These are phyloP conservation scores for Rallus limicola DNA, from an alignment of 2,113 vertebrate species.

Conservation along the genomic window DNA sequence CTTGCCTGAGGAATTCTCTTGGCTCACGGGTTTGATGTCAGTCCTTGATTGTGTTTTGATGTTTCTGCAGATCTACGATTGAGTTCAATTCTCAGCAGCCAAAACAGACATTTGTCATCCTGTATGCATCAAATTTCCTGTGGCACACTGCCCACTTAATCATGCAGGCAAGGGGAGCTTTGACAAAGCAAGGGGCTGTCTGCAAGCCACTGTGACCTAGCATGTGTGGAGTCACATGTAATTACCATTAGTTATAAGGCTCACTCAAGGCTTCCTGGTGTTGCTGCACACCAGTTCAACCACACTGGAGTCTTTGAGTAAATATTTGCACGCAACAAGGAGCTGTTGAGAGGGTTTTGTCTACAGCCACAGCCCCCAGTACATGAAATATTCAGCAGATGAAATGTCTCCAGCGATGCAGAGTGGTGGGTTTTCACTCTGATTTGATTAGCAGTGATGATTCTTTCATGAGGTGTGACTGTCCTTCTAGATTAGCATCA, in stretches of 20 bases:
- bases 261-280: constrained; percentile 81
- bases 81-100: constrained; percentile 88
- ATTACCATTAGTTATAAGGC: constrained; percentile 90
- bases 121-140: constrained; percentile 76
- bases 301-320: constrained; percentile 80
- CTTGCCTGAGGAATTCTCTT: constrained; percentile 73
- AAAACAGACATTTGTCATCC: constrained; percentile 92
- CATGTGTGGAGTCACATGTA: constrained; percentile 84
- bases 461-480: constrained; percentile 95
- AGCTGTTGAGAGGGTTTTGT: constrained; percentile 84
- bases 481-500: constrained; percentile 92
- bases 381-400: constrained; percentile 93
- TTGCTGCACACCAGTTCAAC: constrained; percentile 66
- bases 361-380: constrained; percentile 78
- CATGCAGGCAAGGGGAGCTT: constrained; percentile 70
- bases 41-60: constrained; percentile 94
- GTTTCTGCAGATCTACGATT: constrained; percentile 86
- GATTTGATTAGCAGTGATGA: constrained; percentile 96
- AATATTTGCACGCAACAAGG: constrained; percentile 91
- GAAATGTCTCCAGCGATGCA: constrained; percentile 83
- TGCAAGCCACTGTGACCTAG: constrained; percentile 74
- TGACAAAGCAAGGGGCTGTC: constrained; percentile 63
- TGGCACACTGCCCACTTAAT: constrained; percentile 76
- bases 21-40: constrained; percentile 85
- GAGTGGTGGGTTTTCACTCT: constrained; percentile 87